Percentiles rank a stretch among this genome's conserved stretches.
Conservation (phyloP, 2,888 invertebrate species). For the Selenia dentaria region DNA sequence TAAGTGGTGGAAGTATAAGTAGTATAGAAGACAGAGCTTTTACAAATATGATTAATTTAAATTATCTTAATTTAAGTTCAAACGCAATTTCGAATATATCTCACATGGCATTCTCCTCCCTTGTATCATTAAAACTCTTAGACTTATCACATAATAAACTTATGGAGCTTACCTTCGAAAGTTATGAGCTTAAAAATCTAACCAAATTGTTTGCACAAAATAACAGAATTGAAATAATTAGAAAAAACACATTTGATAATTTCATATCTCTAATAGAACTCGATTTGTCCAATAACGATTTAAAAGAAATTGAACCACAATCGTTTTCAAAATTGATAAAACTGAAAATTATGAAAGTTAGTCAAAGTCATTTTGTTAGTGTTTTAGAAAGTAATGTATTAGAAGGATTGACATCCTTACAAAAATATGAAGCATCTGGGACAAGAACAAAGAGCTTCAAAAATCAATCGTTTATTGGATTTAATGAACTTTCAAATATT, state of each 20-base stretch:
- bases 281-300: constrained; percentile 26
- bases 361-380: constrained; percentile 19
- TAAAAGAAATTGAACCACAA: constrained; percentile 17
- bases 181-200: constrained; percentile 14
- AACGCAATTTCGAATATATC: constrained; percentile 23
- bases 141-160: constrained; percentile 29
- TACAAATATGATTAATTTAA: constrained; percentile 17
- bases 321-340: constrained; percentile 18
- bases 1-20: constrained; percentile 22
- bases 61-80: constrained; percentile 20
- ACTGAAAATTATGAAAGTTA: constrained; percentile 9
- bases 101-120: constrained; percentile 16
- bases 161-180: constrained; percentile 19
- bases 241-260: constrained; percentile 11
- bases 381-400: constrained; percentile 18
- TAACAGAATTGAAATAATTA: constrained; percentile 21
- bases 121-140: constrained; percentile 12
- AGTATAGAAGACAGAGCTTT: constrained; percentile 19
- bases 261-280: constrained; percentile 13
- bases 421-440: constrained; percentile 18
- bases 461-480: constrained; percentile 29
- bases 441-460: constrained; percentile 16
- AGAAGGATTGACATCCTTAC: constrained; percentile 18
- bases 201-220: constrained; percentile 13
- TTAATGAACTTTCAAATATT: constrained; percentile 13